Evolutionary conservation across 2,113 vertebrate species (phyloP).

Genomic region (Cichladusa arquata): DNA sequence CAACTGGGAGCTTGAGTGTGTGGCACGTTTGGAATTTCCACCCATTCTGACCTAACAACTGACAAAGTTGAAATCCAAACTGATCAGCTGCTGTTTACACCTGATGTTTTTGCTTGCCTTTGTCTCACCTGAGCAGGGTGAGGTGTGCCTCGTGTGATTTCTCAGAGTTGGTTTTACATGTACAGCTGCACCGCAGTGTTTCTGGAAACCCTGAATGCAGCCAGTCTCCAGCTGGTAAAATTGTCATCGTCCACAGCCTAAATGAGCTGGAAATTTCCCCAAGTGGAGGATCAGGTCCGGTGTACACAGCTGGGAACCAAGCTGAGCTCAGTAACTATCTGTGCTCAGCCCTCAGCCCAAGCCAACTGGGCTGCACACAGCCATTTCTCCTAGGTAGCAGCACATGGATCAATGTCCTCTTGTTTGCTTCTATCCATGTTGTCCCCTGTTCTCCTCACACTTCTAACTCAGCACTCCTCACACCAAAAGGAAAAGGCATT

Average conservation of each 20-base stretch:
- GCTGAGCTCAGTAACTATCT: conserved; percentile 22
- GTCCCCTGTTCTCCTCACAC: background rate
- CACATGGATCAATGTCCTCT: background rate
- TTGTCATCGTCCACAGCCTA: conserved; percentile 8
- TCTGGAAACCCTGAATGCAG: background rate
- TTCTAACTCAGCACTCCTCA: background rate
- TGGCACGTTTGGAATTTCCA: background rate
- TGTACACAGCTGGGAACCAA: conserved; percentile 52
- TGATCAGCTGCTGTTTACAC: background rate
- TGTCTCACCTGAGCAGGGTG: background rate
- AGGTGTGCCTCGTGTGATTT: background rate
- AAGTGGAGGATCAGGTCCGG: conserved; percentile 17
- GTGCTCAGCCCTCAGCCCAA: background rate
- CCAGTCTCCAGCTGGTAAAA: conserved; percentile 29
- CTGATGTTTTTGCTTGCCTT: background rate
- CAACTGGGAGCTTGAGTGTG: background rate
- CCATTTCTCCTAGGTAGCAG: background rate
- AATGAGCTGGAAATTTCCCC: conserved; percentile 7
- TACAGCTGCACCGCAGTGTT: background rate
- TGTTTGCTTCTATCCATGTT: background rate
- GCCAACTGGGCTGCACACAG: background rate
- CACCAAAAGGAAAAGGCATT: background rate
- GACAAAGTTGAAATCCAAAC: background rate
- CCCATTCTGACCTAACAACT: background rate
- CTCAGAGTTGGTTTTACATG: background rate